Evolutionary conservation across 2,797 vertebrate genomes (phyloP).

Genomic region (Ctenopoma kingsleyae): DNA sequence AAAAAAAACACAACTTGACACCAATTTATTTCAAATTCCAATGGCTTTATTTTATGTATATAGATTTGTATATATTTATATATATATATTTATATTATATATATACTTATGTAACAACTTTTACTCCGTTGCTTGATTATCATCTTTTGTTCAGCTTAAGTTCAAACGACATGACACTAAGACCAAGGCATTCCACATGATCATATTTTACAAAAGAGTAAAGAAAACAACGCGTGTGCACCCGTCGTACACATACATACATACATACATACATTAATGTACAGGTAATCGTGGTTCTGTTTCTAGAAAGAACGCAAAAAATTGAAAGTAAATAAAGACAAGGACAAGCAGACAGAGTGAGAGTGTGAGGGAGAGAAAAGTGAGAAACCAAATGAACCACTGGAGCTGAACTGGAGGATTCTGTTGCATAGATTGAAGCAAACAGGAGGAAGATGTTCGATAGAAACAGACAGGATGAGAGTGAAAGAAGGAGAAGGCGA

Average conservation of each 20-base stretch:
- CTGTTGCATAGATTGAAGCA: slow-evolving; percentile 89
- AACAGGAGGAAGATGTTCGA: slow-evolving; percentile 76
- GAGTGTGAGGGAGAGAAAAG: slow-evolving; percentile 35
- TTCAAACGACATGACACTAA: slow-evolving; percentile 87
- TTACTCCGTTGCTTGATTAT: slow-evolving; percentile 86
- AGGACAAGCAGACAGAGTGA: slow-evolving; percentile 63
- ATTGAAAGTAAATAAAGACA: slow-evolving; percentile 56
- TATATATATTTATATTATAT: slow-evolving; percentile 78
- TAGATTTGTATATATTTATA: slow-evolving; percentile 82
- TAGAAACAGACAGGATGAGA: slow-evolving; percentile 39
- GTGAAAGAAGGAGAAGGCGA: slow-evolving; percentile 46
- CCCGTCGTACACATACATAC: slow-evolving; percentile 59
- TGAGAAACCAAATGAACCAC: slow-evolving; percentile 53
- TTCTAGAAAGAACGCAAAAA: slow-evolving; percentile 73
- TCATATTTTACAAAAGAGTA: slow-evolving; percentile 87
- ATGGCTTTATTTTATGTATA: slow-evolving; percentile 89
- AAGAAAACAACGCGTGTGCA: slow-evolving; percentile 77
- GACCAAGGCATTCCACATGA: slow-evolving; percentile 89
- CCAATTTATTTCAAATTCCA: slow-evolving; percentile 84
- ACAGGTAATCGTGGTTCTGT: slow-evolving; percentile 70
- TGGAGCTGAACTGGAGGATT: slow-evolving; percentile 67
- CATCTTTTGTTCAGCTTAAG: slow-evolving; percentile 85
- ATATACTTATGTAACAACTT: slow-evolving; percentile 83
- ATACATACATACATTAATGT: slow-evolving; percentile 65
- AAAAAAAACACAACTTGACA: slow-evolving; percentile 54